Base-by-base conservation (phyloP, 2,888 invertebrate genomes). In the Aphrophora alni region DNA sequence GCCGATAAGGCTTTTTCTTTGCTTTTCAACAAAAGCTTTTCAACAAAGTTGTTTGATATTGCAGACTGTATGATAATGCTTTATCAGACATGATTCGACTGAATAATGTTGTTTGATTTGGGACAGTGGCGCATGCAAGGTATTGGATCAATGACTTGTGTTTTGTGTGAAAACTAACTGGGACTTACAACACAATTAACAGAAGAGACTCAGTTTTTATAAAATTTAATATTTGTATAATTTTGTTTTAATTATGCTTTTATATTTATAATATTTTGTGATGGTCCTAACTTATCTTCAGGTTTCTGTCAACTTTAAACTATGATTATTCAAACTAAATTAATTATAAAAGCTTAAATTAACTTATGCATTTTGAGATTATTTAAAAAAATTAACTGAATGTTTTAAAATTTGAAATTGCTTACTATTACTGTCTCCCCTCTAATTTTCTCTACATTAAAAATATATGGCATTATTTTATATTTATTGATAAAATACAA, bases 81-180 rank as follows among this genome's bases (percentile, higher is more conserved):
- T 59, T 59, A 59, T 59, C 59, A 59, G 59, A 59, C 59, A 59
- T 59, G 59, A 59, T 59, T 59, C 59, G 12, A 59, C 59, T 21
- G 21, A 59, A 59, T 59, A 21, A 21, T 33, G 33, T 73, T 79
- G 75, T 71, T 80, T 80, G 80, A 76, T 76, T 33, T 72, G 80
- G 77, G 75, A 80, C 76, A 80, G 80, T 80, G 80, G 80, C 44
- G 80, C 80, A 80, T 80, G 80, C 51, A 10, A 24, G 59, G n/a
- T 2, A 21, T 59, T 59, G 59, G 59, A 59, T 59, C 59, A 59
- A 21, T 59, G 59, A 59, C 12, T 59, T 59, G 59, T 59, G 59
- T n/a, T 59, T 21, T 59, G 59, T 59, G 21, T 59, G 59, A 59
- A 33, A 44, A 59, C 21, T 59, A 59, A 59, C 59, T 59, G 59